Evolutionary conservation across 2,797 vertebrate species (phyloP).

Genomic region (Eremophila alpestris): DNA sequence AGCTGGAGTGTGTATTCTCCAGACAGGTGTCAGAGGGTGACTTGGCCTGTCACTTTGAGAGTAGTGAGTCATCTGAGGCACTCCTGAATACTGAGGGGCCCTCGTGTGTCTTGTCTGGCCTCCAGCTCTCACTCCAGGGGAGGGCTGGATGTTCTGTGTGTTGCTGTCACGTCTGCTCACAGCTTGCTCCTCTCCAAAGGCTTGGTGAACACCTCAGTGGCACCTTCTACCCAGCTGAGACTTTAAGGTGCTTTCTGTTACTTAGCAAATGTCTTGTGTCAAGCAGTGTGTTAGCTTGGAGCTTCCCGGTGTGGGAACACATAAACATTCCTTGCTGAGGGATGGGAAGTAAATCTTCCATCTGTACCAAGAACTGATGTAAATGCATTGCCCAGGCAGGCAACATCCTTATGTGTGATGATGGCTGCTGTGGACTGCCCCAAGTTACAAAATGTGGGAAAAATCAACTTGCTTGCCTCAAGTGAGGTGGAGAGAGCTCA

Average conservation of each 20-base stretch:
- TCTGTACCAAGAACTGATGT: background rate
- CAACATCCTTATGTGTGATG: background rate
- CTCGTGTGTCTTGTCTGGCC: rapidly evolving
- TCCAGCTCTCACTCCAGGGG: background rate
- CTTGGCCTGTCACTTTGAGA: background rate
- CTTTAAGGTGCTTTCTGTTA: background rate
- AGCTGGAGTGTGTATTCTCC: background rate
- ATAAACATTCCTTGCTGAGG: background rate
- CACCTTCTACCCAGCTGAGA: background rate
- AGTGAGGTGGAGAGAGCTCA: background rate
- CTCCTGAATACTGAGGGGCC: background rate
- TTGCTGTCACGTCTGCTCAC: background rate
- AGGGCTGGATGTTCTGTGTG: rapidly evolving
- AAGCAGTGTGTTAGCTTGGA: no score
- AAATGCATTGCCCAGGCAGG: background rate
- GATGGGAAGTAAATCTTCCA: background rate
- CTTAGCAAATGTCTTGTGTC: background rate
- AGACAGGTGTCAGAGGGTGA: background rate
- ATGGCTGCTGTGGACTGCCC: background rate
- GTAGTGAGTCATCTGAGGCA: background rate
- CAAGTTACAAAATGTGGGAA: background rate
- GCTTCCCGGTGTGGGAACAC: background rate
- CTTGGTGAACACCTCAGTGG: background rate
- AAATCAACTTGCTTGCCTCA: background rate
- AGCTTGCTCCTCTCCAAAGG: background rate